Evolutionary conservation across 2,888 invertebrate species (phyloP).

Genomic region (Acleris emargana): DNA sequence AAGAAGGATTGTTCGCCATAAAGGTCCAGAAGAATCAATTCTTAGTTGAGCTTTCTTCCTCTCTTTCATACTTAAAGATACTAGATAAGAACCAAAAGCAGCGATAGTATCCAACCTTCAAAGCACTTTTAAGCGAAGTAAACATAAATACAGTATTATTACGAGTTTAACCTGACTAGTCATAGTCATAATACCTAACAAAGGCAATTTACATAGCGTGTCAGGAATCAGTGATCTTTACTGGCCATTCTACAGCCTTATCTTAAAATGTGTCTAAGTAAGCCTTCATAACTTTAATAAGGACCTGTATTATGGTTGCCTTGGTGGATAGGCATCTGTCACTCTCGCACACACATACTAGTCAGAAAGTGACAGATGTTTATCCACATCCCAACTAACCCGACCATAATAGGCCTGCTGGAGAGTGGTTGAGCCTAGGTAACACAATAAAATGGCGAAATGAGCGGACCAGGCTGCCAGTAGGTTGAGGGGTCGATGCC

Average conservation of each 20-base stretch:
- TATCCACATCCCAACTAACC: too few species aligned
- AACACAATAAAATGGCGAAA: slow-evolving; percentile 45
- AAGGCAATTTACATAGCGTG: slow-evolving; percentile 1
- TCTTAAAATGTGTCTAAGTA: slow-evolving; percentile 35
- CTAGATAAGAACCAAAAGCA: not conserved
- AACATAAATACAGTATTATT: too few species aligned
- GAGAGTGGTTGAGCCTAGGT: slow-evolving; percentile 38
- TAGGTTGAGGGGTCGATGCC: slow-evolving; percentile 78
- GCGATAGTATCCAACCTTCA: too few species aligned
- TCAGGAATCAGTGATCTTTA: slow-evolving; percentile 29
- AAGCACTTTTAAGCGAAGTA: not conserved
- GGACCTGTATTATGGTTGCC: too few species aligned
- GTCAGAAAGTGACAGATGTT: too few species aligned
- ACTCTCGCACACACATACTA: too few species aligned
- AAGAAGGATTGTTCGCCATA: too few species aligned
- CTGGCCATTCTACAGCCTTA: slow-evolving; percentile 18
- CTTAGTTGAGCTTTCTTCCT: too few species aligned
- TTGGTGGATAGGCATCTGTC: too few species aligned
- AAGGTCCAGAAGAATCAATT: too few species aligned
- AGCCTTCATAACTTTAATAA: slow-evolving; percentile 37
- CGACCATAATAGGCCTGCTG: not conserved
- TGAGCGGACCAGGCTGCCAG: slow-evolving; percentile 61
- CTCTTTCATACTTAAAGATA: not conserved
- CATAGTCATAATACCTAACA: too few species aligned
- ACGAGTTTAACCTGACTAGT: too few species aligned